Conservation (phyloP, 1,140 invertebrate genomes). For the Drosophila arizonae region DNA sequence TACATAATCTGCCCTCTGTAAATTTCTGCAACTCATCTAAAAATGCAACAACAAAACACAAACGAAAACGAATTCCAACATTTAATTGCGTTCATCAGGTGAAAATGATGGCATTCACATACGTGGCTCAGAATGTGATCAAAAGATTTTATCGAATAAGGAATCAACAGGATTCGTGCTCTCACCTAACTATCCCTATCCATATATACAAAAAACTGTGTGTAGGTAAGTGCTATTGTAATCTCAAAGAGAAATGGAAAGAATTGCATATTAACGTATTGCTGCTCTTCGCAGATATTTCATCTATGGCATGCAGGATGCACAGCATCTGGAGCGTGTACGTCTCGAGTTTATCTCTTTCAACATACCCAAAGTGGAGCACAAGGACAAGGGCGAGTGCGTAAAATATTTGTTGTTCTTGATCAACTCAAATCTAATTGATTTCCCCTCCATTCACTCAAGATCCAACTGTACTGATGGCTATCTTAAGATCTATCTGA, state of each 20-base stretch:
- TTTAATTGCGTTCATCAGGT: slow-evolving; percentile 64
- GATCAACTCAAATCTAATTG: not conserved
- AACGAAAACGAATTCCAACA: not conserved
- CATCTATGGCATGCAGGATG: slow-evolving; percentile 98
- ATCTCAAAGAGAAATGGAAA: no score
- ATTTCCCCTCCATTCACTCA: not conserved
- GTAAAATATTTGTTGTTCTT: slow-evolving; percentile 7
- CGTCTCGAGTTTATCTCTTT: slow-evolving; percentile 93
- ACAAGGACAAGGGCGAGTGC: slow-evolving; percentile 83
- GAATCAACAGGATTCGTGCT: slow-evolving; percentile 95
- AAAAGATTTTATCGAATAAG: slow-evolving; percentile 96
- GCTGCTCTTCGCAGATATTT: slow-evolving; percentile 89
- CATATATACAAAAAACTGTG: slow-evolving; percentile 96
- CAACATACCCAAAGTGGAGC: slow-evolving; percentile 92
- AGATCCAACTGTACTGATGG: slow-evolving; percentile 92
- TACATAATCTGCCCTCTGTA: slow-evolving; percentile 36
- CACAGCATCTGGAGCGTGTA: slow-evolving; percentile 96
- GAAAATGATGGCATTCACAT: slow-evolving; percentile 95
- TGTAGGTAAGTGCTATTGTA: slow-evolving; percentile 86
- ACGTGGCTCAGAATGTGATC: slow-evolving; percentile 97
- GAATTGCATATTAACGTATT: not conserved
- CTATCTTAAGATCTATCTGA: slow-evolving; percentile 95
- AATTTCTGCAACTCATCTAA: slow-evolving; percentile 22
- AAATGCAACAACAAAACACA: slow-evolving; percentile 50
- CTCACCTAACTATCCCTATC: slow-evolving; percentile 97